Conservation (phyloP, 2,888 invertebrate genomes). For the Pammene fasciana region DNA sequence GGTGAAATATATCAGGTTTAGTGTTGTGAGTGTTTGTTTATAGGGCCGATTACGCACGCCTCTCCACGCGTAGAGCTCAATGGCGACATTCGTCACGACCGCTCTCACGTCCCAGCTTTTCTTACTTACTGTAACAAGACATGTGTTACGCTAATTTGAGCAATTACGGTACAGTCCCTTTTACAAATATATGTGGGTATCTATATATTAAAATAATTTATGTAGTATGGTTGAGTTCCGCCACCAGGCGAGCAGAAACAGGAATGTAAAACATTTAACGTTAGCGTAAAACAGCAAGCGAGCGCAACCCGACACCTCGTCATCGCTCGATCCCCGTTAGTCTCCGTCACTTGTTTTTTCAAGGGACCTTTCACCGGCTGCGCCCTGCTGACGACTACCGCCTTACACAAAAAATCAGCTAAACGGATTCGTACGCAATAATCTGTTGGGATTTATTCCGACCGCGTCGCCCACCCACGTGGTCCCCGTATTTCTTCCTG, state of each 20-base stretch:
- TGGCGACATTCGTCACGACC: constrained; percentile 57
- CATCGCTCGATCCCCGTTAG: constrained; percentile 45
- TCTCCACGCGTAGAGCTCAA: constrained; percentile 60
- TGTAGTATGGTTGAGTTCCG: background rate
- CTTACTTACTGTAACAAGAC: constrained; percentile 21
- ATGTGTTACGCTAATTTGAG: constrained; percentile 19
- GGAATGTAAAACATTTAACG: constrained; percentile 14
- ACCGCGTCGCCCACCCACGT: constrained; percentile 79
- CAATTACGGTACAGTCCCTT: constrained; percentile 5
- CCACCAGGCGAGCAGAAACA: background rate
- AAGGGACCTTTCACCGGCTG: constrained; percentile 70
- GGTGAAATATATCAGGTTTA: constrained; percentile 82
- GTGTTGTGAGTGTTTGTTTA: constrained; percentile 80
- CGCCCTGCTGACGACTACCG: constrained; percentile 67
- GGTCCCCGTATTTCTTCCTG: constrained; percentile 80
- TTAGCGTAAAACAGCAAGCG: constrained; percentile 23
- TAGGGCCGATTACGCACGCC: constrained; percentile 76
- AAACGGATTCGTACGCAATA: constrained; percentile 74
- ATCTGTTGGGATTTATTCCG: constrained; percentile 75
- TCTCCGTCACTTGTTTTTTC: constrained; percentile 72
- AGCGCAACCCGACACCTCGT: constrained; percentile 56
- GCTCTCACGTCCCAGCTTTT: constrained; percentile 40
- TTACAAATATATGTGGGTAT: background rate
- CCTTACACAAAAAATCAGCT: constrained; percentile 73
- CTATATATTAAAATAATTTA: background rate